These are phyloP conservation scores for Folsomia manolachei DNA, from an alignment of 2,888 invertebrate genomes.

Conservation along the genomic window DNA sequence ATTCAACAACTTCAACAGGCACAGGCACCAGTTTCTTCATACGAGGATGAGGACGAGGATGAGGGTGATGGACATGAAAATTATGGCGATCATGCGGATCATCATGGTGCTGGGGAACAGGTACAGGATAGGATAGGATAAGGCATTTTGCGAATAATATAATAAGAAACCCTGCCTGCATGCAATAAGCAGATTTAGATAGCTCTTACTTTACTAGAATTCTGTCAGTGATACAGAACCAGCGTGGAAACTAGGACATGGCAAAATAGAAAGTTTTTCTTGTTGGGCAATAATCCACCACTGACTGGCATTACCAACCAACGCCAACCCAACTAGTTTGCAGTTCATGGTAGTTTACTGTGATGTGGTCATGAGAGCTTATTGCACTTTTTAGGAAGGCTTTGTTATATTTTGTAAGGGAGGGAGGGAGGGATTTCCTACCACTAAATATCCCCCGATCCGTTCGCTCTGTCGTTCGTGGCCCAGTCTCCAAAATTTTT, in stretches of 20 bases:
- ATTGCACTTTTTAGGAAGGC: background rate
- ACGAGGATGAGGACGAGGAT: constrained; percentile 39
- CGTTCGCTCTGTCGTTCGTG: too few species aligned
- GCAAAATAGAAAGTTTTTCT: constrained; percentile 41
- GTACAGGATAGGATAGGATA: constrained; percentile 17
- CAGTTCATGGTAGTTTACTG: background rate
- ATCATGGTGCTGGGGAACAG: constrained; percentile 15
- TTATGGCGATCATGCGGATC: constrained; percentile 46
- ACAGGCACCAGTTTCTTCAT: constrained; percentile 17
- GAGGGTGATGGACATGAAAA: constrained; percentile 46
- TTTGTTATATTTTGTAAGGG: background rate
- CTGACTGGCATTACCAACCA: too few species aligned
- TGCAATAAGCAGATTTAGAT: background rate
- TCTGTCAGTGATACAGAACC: background rate
- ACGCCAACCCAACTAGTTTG: background rate
- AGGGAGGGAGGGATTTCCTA: background rate
- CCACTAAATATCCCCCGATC: background rate
- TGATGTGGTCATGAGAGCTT: background rate
- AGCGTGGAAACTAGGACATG: constrained; percentile 42
- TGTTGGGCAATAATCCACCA: background rate
- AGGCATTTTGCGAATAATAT: background rate
- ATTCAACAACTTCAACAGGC: constrained; percentile 22
- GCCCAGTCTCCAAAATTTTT: background rate
- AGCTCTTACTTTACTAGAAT: too few species aligned
- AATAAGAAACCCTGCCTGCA: background rate